Conservation (phyloP, 2,113 vertebrate genomes). For the Neotoma lepida region DNA sequence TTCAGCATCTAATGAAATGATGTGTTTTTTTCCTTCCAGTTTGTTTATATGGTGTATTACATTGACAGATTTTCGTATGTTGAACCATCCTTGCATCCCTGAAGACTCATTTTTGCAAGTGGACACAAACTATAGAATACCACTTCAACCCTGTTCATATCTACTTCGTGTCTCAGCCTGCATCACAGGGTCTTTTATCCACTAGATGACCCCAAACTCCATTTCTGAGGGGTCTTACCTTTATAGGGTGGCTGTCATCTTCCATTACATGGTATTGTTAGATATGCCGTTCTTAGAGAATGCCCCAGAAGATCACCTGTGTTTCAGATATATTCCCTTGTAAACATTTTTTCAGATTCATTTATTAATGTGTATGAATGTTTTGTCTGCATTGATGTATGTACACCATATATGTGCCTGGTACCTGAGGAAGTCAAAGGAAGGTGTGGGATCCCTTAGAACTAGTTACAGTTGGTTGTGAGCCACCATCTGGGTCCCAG, state of each 20-base stretch:
- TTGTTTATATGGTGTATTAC: too few relatives aligned
- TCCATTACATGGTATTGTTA: background rate
- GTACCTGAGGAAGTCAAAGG: background rate
- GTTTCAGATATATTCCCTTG: background rate
- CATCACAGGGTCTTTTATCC: background rate
- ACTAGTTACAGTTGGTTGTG: background rate
- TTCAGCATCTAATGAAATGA: too few relatives aligned
- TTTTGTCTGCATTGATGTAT: background rate
- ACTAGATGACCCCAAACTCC: background rate
- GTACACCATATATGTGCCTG: background rate
- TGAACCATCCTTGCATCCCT: too few relatives aligned
- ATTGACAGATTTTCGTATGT: too few relatives aligned
- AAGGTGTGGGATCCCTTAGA: background rate
- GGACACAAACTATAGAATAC: background rate
- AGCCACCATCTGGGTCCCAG: background rate
- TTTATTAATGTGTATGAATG: background rate
- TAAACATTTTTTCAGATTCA: background rate
- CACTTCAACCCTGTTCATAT: background rate
- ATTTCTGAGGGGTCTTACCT: background rate
- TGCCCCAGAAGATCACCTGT: slow-evolving; percentile 16
- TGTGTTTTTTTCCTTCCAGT: too few relatives aligned
- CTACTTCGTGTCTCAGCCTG: background rate
- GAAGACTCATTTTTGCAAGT: background rate
- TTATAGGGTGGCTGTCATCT: background rate
- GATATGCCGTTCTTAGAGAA: background rate